Evolutionary conservation across 2,113 vertebrate species (phyloP).

Genomic region (Notechis scutatus): DNA sequence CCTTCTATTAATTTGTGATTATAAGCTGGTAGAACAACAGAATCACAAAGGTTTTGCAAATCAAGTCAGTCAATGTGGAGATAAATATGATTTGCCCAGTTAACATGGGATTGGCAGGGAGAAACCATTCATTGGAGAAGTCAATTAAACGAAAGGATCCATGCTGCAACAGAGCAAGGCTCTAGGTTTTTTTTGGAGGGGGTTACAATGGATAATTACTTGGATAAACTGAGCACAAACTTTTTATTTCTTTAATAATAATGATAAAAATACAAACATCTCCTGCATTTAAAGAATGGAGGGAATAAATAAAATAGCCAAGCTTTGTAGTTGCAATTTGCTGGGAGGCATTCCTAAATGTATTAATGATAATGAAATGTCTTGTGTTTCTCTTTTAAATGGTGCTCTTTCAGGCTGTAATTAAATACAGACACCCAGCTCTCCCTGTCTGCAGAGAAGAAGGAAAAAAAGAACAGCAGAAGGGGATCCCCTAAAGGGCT

Average conservation of each 20-base stretch:
- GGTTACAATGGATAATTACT: slow-evolving; percentile 14
- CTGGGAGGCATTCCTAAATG: slow-evolving; percentile 65
- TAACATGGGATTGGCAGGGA: slow-evolving; percentile 15
- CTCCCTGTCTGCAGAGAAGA: slow-evolving; percentile 57
- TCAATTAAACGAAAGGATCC: slow-evolving; percentile 43
- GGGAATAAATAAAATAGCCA: slow-evolving; percentile 25
- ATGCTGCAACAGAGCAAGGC: slow-evolving; percentile 25
- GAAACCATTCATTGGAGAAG: slow-evolving; percentile 44
- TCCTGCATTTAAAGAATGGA: neutral
- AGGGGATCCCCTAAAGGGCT: neutral
- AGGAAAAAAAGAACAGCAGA: slow-evolving; percentile 25
- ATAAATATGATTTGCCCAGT: slow-evolving; percentile 53
- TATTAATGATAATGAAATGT: slow-evolving; percentile 70
- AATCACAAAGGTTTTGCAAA: slow-evolving; percentile 52
- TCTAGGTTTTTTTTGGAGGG: neutral
- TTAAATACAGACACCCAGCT: slow-evolving; percentile 67
- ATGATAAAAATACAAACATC: slow-evolving; percentile 18
- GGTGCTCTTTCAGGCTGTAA: slow-evolving; percentile 66
- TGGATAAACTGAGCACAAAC: neutral
- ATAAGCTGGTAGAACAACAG: slow-evolving; percentile 49
- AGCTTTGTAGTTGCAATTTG: slow-evolving; percentile 68
- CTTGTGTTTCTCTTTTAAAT: slow-evolving; percentile 67
- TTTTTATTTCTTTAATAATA: neutral
- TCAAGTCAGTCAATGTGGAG: slow-evolving; percentile 35
- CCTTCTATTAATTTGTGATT: slow-evolving; percentile 47